Percentiles rank a stretch among this genome's conserved stretches.
Evolutionary conservation across 2,888 invertebrate species (phyloP).

Genomic region (Hipparchia semele): DNA sequence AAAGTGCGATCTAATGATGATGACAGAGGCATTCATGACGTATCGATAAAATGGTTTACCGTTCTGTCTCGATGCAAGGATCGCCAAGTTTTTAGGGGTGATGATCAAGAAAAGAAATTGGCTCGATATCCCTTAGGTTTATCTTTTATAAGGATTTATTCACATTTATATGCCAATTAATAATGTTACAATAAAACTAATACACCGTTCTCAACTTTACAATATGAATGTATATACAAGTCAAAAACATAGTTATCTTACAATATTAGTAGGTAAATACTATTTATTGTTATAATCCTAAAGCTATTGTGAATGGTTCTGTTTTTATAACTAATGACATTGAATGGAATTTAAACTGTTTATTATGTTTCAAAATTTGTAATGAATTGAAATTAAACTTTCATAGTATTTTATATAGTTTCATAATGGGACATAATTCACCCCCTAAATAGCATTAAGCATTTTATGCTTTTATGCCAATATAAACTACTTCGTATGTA

Average conservation of each 20-base stretch:
- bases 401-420: constrained; percentile 43
- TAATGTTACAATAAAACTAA: constrained; percentile 77
- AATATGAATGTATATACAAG: constrained; percentile 81
- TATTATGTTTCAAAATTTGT: constrained; percentile 51
- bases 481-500: constrained; percentile 71
- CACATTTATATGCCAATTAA: constrained; percentile 79
- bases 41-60: constrained; percentile 82
- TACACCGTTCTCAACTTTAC: constrained; percentile 75
- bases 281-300: constrained; percentile 80
- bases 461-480: constrained; percentile 71
- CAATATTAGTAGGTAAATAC: constrained; percentile 67
- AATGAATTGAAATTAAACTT: constrained; percentile 37
- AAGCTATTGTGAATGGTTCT: constrained; percentile 79
- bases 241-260: constrained; percentile 82
- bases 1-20: constrained; percentile 80
- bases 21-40: constrained; percentile 82
- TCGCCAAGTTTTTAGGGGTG: constrained; percentile 71
- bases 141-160: constrained; percentile 76
- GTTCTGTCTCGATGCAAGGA: constrained; percentile 78
- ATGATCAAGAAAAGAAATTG: constrained; percentile 70
- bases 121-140: constrained; percentile 68
- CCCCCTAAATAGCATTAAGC: constrained; percentile 70
- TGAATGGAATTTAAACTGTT: constrained; percentile 59
- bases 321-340: constrained; percentile 65
- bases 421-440: constrained; percentile 60